Evolutionary conservation across 2,113 vertebrate species (phyloP).

Genomic region (Numenius arquata): DNA sequence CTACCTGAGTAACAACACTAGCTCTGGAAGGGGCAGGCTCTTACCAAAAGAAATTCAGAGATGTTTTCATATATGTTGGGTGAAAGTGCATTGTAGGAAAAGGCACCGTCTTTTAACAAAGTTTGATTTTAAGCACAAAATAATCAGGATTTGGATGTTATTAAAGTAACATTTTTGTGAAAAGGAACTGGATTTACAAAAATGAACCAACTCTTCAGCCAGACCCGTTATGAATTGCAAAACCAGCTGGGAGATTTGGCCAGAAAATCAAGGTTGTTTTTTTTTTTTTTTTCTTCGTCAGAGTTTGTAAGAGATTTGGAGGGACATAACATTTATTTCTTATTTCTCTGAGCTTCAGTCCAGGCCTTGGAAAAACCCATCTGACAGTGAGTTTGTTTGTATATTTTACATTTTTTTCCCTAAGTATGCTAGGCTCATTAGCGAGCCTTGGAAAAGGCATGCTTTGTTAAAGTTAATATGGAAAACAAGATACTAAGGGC

Average conservation of each 20-base stretch:
- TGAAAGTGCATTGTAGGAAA: background rate
- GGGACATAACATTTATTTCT: slow-evolving; percentile 38
- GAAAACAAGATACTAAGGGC: slow-evolving; percentile 59
- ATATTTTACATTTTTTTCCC: slow-evolving; percentile 57
- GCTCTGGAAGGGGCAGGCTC: background rate
- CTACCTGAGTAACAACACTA: background rate
- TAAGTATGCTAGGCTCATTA: slow-evolving; percentile 55
- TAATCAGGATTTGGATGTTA: slow-evolving; percentile 34
- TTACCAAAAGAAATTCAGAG: background rate
- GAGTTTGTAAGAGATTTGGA: slow-evolving; percentile 61
- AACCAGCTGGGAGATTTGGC: slow-evolving; percentile 60
- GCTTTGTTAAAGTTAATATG: slow-evolving; percentile 45
- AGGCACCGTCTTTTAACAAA: background rate
- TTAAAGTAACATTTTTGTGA: slow-evolving; percentile 18
- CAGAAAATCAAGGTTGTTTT: background rate
- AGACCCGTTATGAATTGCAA: slow-evolving; percentile 28
- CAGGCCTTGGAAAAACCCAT: slow-evolving; percentile 60
- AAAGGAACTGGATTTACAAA: slow-evolving; percentile 41
- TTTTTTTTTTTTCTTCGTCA: background rate
- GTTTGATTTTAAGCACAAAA: background rate
- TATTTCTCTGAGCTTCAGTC: slow-evolving; percentile 39
- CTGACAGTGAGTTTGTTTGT: slow-evolving; percentile 62
- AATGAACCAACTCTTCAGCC: slow-evolving; percentile 40
- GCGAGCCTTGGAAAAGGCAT: slow-evolving; percentile 34
- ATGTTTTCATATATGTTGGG: background rate